phyloP scores from a whole-genome alignment of 1,140 invertebrate genomes.

The Trichonephila clavata region DNA sequence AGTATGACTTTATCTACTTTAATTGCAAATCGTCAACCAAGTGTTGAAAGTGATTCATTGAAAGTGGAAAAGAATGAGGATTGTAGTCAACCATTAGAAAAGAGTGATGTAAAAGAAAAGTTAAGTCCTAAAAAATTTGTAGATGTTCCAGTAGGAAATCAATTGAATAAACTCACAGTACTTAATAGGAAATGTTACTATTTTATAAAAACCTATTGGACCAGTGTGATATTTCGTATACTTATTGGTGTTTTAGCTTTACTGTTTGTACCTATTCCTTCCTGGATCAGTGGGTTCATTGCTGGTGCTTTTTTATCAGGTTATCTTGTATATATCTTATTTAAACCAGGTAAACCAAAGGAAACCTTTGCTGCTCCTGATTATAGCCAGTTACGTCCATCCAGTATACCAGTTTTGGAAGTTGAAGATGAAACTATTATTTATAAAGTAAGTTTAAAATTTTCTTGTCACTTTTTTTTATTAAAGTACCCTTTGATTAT shows the following conservation, averaged over 20 bases:
- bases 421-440: slow-evolving; percentile 60
- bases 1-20: slow-evolving; percentile 60
- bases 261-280: slow-evolving; percentile 60
- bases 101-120: neutral
- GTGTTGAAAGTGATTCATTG: neutral
- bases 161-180: neutral
- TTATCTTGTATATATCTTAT: slow-evolving; percentile 58
- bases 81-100: neutral
- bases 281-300: slow-evolving; percentile 69
- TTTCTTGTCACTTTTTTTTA: neutral
- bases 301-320: slow-evolving; percentile 70
- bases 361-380: slow-evolving; percentile 57
- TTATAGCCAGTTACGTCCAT: slow-evolving; percentile 35
- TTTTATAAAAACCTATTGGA: slow-evolving; percentile 63
- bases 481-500: too few species aligned
- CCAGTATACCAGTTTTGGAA: slow-evolving; percentile 58
- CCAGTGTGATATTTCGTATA: slow-evolving; percentile 52
- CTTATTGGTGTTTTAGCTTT: slow-evolving; percentile 61
- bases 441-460: slow-evolving; percentile 55
- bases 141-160: neutral
- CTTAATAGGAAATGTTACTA: slow-evolving; percentile 22
- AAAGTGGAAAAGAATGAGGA: neutral
- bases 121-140: neutral
- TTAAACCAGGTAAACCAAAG: slow-evolving; percentile 51
- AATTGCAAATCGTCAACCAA: slow-evolving; percentile 26